phyloP scores from a whole-genome alignment of 1,140 invertebrate genomes.

The Drosophila dunni region DNA sequence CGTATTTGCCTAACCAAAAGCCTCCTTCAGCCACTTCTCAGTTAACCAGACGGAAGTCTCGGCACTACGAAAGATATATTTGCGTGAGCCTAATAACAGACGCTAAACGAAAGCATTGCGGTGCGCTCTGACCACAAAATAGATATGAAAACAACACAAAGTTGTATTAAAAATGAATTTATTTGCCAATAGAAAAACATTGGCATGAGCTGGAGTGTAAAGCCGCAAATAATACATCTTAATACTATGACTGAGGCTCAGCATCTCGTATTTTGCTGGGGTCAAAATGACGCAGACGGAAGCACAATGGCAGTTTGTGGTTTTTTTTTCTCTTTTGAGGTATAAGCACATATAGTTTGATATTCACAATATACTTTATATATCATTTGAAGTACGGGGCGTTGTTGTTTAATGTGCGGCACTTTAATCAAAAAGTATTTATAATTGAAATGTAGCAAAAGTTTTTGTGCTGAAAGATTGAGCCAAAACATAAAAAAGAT shows the following conservation, averaged over 20 bases:
- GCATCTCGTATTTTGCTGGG: conserved; percentile 14
- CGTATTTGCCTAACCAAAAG: conserved; percentile 53
- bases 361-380: conserved; percentile 26
- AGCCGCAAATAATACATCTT: conserved; percentile 47
- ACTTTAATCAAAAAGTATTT: conserved; percentile 61
- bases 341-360: not conserved
- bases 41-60: conserved; percentile 52
- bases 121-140: conserved; percentile 32
- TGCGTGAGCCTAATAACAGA: conserved; percentile 60
- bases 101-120: conserved; percentile 61
- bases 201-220: conserved; percentile 17
- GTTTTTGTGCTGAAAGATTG: conserved; percentile 53
- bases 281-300: conserved; percentile 52
- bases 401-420: conserved; percentile 61
- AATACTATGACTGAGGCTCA: conserved; percentile 23
- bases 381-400: conserved; percentile 59
- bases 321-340: conserved; percentile 13
- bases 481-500: conserved; percentile 58
- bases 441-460: conserved; percentile 72
- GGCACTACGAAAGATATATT: conserved; percentile 34
- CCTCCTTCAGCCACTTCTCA: not conserved
- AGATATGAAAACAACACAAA: conserved; percentile 7
- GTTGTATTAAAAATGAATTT: conserved; percentile 61
- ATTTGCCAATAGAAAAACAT: conserved; percentile 42
- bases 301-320: conserved; percentile 43